Percentiles rank a stretch among this genome's conserved stretches.
Evolutionary conservation across 2,888 invertebrate species (phyloP).

Genomic region (Drosophila buzzatii): DNA sequence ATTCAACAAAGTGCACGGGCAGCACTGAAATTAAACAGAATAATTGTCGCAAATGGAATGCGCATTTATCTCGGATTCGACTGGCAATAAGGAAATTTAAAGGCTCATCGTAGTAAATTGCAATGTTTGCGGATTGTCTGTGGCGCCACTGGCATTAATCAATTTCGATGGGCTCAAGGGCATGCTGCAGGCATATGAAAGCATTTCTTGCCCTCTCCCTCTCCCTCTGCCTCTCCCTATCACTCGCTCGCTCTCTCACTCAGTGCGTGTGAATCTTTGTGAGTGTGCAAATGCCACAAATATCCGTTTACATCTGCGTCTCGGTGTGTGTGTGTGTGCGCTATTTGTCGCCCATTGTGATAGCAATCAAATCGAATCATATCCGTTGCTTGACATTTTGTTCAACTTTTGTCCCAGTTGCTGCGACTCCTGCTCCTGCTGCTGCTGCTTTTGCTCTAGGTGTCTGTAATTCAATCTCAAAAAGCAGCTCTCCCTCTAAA

Average conservation of each 20-base stretch:
- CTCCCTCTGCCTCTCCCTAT: not conserved
- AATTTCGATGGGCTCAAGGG: conserved; percentile 30
- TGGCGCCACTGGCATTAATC: conserved; percentile 49
- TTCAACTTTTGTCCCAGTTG: conserved; percentile 13
- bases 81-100: conserved; percentile 30
- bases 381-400: conserved; percentile 57
- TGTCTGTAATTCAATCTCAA: conserved; percentile 14
- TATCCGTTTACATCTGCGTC: conserved; percentile 21
- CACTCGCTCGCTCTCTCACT: not conserved
- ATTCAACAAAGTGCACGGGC: not conserved
- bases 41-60: conserved; percentile 13
- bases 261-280: conserved; percentile 2
- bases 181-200: conserved; percentile 12
- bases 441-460: conserved; percentile 5
- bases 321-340: conserved; percentile 16
- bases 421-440: not conserved
- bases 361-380: conserved; percentile 77
- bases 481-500: conserved; percentile 25
- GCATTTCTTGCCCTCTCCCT: not conserved
- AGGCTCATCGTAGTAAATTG: conserved; percentile 14
- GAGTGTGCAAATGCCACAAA: conserved; percentile 24
- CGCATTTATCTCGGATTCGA: conserved; percentile 7
- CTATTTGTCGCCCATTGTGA: conserved; percentile 74
- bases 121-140: conserved; percentile 34
- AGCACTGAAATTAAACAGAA: not conserved